Evolutionary conservation across 92 coral and sea anemone species (phyloP).

Genomic region (Bergia sp.): DNA sequence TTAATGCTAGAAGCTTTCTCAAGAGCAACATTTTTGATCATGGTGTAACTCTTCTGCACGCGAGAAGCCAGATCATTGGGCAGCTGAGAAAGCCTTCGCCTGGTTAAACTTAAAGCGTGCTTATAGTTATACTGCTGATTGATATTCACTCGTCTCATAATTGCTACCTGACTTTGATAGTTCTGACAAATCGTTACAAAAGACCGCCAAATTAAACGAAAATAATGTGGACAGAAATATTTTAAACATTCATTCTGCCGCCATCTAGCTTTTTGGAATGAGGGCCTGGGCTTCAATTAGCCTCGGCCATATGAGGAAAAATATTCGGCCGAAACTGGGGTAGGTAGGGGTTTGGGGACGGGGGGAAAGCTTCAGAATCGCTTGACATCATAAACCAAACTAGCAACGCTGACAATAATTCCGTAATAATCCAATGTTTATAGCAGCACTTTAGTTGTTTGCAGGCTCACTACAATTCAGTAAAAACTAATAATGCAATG

Average conservation of each 20-base stretch:
- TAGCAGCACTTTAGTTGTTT: too few relatives aligned
- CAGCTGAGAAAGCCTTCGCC: neutral
- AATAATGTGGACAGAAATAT: neutral
- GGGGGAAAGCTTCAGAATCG: too few relatives aligned
- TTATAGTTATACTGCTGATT: neutral
- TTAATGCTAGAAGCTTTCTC: constrained; percentile 56
- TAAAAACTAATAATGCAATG: too few relatives aligned
- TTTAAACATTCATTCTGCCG: neutral
- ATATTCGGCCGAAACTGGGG: too few relatives aligned
- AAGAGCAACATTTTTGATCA: constrained; percentile 36
- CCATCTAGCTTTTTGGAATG: neutral
- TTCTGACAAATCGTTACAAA: neutral
- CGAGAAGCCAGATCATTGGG: neutral
- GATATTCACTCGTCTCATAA: constrained; percentile 10
- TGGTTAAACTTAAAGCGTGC: neutral
- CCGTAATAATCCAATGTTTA: too few relatives aligned
- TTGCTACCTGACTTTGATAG: neutral
- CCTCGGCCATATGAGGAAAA: neutral
- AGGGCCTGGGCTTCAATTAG: constrained; percentile 22
- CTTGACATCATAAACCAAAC: too few relatives aligned
- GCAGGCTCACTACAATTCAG: too few relatives aligned
- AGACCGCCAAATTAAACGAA: neutral
- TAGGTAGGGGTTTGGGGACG: too few relatives aligned
- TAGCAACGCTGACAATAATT: too few relatives aligned
- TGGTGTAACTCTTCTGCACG: neutral